These are phyloP conservation scores for Crotalus tigris DNA, from an alignment of 2,113 vertebrate species.

Conservation along the genomic window DNA sequence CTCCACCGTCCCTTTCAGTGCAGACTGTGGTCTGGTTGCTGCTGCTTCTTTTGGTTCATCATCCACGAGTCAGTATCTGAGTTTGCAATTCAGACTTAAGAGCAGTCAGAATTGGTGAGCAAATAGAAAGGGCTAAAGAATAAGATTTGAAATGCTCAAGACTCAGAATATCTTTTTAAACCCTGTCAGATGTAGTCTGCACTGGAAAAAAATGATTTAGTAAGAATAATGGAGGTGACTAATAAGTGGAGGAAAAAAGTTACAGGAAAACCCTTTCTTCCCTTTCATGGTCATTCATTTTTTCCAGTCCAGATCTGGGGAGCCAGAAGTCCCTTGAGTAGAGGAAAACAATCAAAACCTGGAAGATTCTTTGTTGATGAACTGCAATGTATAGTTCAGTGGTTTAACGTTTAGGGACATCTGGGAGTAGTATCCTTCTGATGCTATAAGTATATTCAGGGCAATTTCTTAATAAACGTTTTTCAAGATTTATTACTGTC, in stretches of 20 bases:
- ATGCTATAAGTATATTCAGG: background rate
- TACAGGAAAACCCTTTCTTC: background rate
- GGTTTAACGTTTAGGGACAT: background rate
- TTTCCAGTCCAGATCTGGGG: background rate
- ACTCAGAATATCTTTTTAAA: background rate
- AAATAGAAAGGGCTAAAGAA: background rate
- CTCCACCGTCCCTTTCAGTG: background rate
- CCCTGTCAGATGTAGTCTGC: background rate
- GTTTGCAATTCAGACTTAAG: background rate
- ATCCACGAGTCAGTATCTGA: background rate
- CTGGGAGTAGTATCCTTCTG: background rate
- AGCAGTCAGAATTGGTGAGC: background rate
- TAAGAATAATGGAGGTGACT: background rate
- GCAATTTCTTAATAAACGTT: background rate
- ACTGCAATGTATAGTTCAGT: background rate
- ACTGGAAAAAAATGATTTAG: background rate
- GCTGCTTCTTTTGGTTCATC: background rate
- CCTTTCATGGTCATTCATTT: background rate
- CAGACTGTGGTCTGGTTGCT: background rate
- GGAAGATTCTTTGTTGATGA: background rate
- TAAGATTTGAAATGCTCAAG: background rate
- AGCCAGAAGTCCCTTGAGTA: background rate
- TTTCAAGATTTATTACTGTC: background rate
- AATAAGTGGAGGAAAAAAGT: background rate
- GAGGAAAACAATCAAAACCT: background rate